phyloP scores from a whole-genome alignment of 2,888 invertebrate genomes.

The Ptychoptera albimana region DNA sequence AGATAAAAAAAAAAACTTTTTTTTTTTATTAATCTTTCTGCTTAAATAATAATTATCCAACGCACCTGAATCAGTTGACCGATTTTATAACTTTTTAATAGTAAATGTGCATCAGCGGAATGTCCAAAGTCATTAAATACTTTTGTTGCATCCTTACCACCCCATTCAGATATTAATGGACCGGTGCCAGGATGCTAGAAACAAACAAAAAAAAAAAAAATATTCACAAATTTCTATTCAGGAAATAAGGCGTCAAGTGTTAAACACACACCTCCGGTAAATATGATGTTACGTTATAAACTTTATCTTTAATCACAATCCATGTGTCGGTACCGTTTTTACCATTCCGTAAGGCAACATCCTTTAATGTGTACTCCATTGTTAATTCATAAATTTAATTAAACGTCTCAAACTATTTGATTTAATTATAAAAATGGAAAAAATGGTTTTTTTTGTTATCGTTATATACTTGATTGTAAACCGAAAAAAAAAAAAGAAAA shows the following conservation, averaged over 20 bases:
- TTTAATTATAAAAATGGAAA: too few species aligned
- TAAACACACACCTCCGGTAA: conserved; percentile 38
- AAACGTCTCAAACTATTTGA: too few species aligned
- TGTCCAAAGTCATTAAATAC: conserved; percentile 52
- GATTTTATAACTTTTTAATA: conserved; percentile 43
- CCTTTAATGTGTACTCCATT: conserved; percentile 30
- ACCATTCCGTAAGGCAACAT: conserved; percentile 43
- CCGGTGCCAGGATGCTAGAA: conserved; percentile 55
- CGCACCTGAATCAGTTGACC: conserved; percentile 39
- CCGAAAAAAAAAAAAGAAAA: too few species aligned
- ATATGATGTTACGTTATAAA: conserved; percentile 54
- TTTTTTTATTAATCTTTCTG: too few species aligned
- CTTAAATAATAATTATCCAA: too few species aligned
- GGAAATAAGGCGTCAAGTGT: too few species aligned
- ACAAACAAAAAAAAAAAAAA: background rate
- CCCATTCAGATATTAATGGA: conserved; percentile 44
- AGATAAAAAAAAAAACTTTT: too few species aligned
- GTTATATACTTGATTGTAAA: too few species aligned
- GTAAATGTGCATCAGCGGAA: conserved; percentile 42
- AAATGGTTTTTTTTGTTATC: too few species aligned
- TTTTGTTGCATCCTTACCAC: conserved; percentile 48
- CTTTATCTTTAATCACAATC: conserved; percentile 45
- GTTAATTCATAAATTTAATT: too few species aligned
- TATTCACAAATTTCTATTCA: background rate
- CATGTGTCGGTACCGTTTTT: conserved; percentile 37